These are phyloP conservation scores for Myiopsitta monachus DNA, from an alignment of 2,113 vertebrate species.

Conservation along the genomic window DNA sequence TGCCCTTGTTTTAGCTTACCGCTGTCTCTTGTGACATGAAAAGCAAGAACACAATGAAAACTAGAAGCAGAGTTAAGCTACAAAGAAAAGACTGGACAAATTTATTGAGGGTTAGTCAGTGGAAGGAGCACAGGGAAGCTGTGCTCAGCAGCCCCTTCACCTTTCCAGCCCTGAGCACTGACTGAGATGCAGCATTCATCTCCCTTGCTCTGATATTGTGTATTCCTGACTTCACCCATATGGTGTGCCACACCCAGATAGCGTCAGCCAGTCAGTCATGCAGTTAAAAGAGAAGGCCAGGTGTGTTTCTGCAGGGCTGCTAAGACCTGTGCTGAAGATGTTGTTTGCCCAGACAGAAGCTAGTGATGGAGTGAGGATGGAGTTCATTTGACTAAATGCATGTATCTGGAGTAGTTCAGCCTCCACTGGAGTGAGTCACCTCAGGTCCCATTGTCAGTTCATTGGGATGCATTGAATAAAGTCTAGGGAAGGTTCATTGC, in stretches of 20 bases:
- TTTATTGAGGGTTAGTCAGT: not conserved
- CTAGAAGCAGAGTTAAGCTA: not conserved
- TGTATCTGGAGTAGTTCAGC: not conserved
- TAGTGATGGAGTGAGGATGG: not conserved
- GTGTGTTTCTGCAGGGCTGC: not conserved
- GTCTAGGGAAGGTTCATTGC: not conserved
- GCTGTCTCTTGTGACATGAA: not conserved
- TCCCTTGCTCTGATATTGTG: too few species aligned
- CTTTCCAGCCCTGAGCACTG: not conserved
- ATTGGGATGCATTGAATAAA: not conserved
- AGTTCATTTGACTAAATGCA: not conserved
- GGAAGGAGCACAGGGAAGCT: not conserved
- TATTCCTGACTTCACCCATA: not conserved
- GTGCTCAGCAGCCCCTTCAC: not conserved
- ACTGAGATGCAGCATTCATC: not conserved
- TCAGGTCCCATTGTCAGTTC: not conserved
- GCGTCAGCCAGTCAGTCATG: not conserved
- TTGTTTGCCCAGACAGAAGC: not conserved
- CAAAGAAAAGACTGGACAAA: not conserved
- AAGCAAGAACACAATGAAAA: not conserved
- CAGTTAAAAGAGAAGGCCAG: not conserved
- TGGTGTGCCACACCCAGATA: not conserved
- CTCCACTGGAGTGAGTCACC: not conserved
- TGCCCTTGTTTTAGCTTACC: not conserved
- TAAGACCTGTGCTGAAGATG: not conserved